Base-by-base conservation (phyloP, 2,888 invertebrate species). In the Gnatocerus cornutus region DNA sequence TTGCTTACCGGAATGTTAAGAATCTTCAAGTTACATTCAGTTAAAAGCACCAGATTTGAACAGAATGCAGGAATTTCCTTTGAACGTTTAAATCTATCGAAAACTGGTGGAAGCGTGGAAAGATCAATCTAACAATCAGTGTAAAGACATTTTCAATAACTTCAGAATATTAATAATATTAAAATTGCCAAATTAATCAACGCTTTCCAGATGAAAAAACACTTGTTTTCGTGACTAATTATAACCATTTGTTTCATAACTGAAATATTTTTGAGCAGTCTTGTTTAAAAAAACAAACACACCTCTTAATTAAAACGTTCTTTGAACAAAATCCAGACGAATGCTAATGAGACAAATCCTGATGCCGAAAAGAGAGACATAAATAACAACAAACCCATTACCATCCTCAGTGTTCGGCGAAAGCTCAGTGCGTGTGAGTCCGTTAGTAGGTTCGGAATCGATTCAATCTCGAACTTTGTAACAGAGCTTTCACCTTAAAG, bases 401-500 rank as follows among this genome's bases (percentile, higher is more conserved):
- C 55, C 39, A 30, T 56, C 41, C 10, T 10, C 12, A 37, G 33
- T 37, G 9, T 53, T 53, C 27, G 21, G 56, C 41, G 46, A 43
- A 45, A 58, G 58, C 37, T 39, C 55, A 55, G 27, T 58, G 58
- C 58, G 58, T 58, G 58, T 58, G 43, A 41, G 41, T 41, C 39
- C 10, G 39, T 56, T 41, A 56, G 12, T 43, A 33, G 52, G 14
- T 14, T 33, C 55, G 12, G 29, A 58, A 59, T 59, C 59, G 59
- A 59, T 59, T 59, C 30, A 21, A 45, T 59, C 59, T 30, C 46
- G 16, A 30, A 53, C 33, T 53, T 53, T 8, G 33, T 21, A 53
- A 59, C 59, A 59, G 58, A 41, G 46, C 59, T 59, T 59, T 59
- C 59, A 59, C 59, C 59, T 61, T 29, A 37, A 30, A 33, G 27